Evolutionary conservation across 2,797 vertebrate species (phyloP), one percentile per base, ranked within the genome.

Genomic region (Aplochiton taeniatus): DNA sequence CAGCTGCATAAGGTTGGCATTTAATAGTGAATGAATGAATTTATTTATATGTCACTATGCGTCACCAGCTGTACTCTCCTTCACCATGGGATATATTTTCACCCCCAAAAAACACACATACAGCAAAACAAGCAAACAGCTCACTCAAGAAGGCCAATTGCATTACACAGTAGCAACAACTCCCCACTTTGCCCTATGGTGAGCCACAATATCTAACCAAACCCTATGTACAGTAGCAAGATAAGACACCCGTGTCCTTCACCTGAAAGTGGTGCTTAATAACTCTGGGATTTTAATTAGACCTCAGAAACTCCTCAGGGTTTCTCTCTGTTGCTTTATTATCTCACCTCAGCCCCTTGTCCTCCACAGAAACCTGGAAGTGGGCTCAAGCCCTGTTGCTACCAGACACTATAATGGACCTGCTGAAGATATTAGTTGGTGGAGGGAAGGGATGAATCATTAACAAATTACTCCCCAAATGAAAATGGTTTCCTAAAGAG

Each of bases 381-480:
- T 71, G 65, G 51, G 48, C 49, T 61, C 58, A 65, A 53, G n/a
- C 68, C 58, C 77, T 66, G 65, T 61, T 31, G 68, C 79, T 62
- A 69, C 69, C 63, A 58, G 55, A 61, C 61, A 63, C 76, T 73
- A 65, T 79, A 81, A 84, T 82, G 73, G 84, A 79, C 72, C 72
- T 61, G 65, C 60, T 72, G 43, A 58, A 42, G 65, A 81, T 82
- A 72, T 76, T 82, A 76, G 68, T 58, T 52, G 75, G 66, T 63
- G 61, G 75, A 73, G 74, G 70, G 64, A 78, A 63, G 62, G 80
- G 70, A 88, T 87, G 68, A 78, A 83, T 82, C 82, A 85, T 84
- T 85, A 82, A 82, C 86, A 77, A 86, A 85, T 81, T 56, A 47
- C 70, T 79, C 73, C 72, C 73, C 41, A 75, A 76, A 84, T 74